Conservation (phyloP, 2,888 invertebrate genomes). For the Caenorhabditis auriculariae region DNA sequence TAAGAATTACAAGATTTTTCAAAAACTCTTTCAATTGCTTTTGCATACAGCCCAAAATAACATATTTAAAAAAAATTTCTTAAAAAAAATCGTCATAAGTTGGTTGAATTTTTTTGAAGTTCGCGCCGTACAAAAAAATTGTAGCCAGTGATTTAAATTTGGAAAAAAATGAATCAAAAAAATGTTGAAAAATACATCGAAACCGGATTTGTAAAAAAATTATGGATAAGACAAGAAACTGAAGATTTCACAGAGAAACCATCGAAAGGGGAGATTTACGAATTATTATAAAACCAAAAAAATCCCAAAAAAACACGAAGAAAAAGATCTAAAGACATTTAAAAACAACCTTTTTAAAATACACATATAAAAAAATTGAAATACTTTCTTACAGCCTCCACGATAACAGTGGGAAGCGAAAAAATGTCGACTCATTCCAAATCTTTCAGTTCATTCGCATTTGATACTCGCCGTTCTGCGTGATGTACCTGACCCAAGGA, state of each 20-base stretch:
- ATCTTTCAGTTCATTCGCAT: constrained; percentile 72
- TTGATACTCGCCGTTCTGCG: constrained; percentile 98
- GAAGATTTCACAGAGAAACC: neutral
- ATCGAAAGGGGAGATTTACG: neutral
- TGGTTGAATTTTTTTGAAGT: too few species aligned
- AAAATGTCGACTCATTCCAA: too few species aligned
- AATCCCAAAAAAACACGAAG: neutral
- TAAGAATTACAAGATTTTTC: too few species aligned
- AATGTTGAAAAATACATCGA: neutral
- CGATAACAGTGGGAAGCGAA: too few species aligned
- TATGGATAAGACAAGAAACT: neutral
- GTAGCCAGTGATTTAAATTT: constrained; percentile 2
- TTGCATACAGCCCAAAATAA: too few species aligned
- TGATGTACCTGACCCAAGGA: constrained; percentile 99
- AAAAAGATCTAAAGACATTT: neutral
- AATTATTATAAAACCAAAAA: neutral
- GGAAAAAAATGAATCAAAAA: constrained; percentile 1
- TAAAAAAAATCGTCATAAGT: too few species aligned
- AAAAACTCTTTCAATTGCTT: too few species aligned
- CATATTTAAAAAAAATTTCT: too few species aligned
- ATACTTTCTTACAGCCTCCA: too few species aligned
- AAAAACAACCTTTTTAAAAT: neutral
- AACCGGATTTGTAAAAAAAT: neutral
- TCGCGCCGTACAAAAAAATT: too few species aligned
- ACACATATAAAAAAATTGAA: too few species aligned